These are phyloP conservation scores for Meloidogyne floridensis DNA, from an alignment of 1,140 invertebrate genomes.

Conservation along the genomic window DNA sequence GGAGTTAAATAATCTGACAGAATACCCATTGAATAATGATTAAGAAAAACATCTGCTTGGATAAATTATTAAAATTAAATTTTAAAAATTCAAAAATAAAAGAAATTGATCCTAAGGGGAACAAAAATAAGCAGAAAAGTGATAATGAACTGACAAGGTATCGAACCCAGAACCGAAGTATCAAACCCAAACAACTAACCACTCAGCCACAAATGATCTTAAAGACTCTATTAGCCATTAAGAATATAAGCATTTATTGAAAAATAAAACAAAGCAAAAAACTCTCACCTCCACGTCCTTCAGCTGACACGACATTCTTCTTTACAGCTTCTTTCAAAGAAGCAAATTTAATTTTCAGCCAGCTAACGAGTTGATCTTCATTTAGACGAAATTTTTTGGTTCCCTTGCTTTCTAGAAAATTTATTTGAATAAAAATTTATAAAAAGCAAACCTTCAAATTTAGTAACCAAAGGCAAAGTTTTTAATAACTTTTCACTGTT, in stretches of 20 bases:
- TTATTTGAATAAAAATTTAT: not conserved
- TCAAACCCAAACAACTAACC: too few relatives aligned
- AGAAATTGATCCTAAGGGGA: too few relatives aligned
- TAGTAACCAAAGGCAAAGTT: not conserved
- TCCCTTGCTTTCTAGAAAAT: not conserved
- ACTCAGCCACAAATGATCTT: too few relatives aligned
- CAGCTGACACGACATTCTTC: not conserved
- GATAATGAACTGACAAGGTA: too few relatives aligned
- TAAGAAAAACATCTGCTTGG: not conserved
- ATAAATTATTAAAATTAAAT: too few relatives aligned
- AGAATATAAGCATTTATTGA: not conserved
- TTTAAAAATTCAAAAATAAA: too few relatives aligned
- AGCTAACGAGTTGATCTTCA: slow-evolving; percentile 2
- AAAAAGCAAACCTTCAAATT: not conserved
- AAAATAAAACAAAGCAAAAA: not conserved
- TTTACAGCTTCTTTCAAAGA: slow-evolving; percentile 13
- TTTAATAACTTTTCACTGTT: slow-evolving; percentile 13
- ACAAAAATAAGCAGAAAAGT: too few relatives aligned
- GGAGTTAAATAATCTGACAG: slow-evolving; percentile 27
- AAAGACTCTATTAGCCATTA: too few relatives aligned
- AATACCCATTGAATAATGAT: slow-evolving; percentile 29
- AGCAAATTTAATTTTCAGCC: slow-evolving; percentile 13
- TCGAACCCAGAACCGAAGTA: too few relatives aligned
- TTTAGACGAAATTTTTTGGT: slow-evolving; percentile 17
- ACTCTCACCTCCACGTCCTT: not conserved